Evolutionary conservation across 2,113 vertebrate genomes (phyloP).

Genomic region (Vidua chalybeata): DNA sequence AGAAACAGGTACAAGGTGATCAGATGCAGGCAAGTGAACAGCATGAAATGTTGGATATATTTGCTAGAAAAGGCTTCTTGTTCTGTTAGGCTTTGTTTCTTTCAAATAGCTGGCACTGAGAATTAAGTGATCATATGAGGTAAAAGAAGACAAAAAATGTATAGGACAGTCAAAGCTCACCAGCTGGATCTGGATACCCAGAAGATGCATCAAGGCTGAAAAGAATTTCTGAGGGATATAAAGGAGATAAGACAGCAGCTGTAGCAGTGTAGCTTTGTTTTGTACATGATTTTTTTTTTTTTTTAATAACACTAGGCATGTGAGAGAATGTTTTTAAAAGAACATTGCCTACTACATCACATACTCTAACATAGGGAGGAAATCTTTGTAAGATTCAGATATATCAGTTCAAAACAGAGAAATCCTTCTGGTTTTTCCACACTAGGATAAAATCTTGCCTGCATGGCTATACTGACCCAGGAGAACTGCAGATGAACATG

Average conservation of each 20-base stretch:
- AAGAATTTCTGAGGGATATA: not conserved
- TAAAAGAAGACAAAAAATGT: not conserved
- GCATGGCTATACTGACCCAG: not conserved
- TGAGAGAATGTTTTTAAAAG: not conserved
- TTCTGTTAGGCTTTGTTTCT: not conserved
- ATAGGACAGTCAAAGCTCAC: not conserved
- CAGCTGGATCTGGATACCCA: not conserved
- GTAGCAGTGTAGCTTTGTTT: not conserved
- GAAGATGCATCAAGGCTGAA: not conserved
- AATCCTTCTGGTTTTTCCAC: not conserved
- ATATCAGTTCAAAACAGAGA: not conserved
- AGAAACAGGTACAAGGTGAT: not conserved
- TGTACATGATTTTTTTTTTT: not conserved
- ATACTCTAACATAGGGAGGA: not conserved
- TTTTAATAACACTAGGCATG: not conserved
- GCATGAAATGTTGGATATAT: not conserved
- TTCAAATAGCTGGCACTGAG: not conserved
- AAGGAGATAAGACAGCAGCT: not conserved
- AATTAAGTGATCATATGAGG: not conserved
- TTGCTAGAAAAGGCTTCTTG: not conserved
- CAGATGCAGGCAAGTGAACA: not conserved
- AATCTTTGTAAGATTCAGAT: not conserved
- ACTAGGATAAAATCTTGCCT: not conserved
- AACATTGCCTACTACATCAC: not conserved
- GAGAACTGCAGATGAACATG: not conserved